A percentile compares a stretch with the other conserved stretches of the same genome.
Conservation (phyloP, 2,797 vertebrate genomes). For the Gadopsis marmoratus region DNA sequence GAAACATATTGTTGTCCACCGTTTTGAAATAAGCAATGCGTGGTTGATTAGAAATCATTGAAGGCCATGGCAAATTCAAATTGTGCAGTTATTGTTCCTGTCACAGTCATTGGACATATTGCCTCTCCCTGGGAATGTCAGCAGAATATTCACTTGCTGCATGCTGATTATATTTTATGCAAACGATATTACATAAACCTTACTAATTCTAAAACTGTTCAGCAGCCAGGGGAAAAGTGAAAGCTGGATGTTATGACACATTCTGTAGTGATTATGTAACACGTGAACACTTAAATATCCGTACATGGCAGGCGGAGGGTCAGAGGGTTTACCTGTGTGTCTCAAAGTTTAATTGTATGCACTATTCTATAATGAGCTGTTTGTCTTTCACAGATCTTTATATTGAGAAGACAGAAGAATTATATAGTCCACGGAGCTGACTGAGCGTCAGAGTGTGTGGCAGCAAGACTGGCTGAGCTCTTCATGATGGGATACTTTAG, state of each 20-base stretch:
- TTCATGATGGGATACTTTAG: slow-evolving; percentile 67
- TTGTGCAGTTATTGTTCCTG: slow-evolving; percentile 23
- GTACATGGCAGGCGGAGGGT: slow-evolving; percentile 34
- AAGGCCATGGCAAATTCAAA: slow-evolving; percentile 17
- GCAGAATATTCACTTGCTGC: slow-evolving; percentile 29
- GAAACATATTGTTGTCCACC: slow-evolving; percentile 4
- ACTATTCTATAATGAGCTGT: slow-evolving; percentile 44
- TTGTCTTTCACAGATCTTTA: slow-evolving; percentile 70
- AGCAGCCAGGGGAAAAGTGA: slow-evolving; percentile 35
- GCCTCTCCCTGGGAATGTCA: slow-evolving; percentile 19
- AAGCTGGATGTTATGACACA: slow-evolving; percentile 60
- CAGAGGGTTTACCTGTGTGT: slow-evolving; percentile 25
- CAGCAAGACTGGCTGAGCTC: slow-evolving; percentile 41
- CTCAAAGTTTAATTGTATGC: slow-evolving; percentile 10
- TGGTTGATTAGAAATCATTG: slow-evolving; percentile 28
- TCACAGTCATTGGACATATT: slow-evolving; percentile 26
- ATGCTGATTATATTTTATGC: slow-evolving; percentile 37
- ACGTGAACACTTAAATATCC: slow-evolving; percentile 55
- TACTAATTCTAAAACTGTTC: slow-evolving; percentile 50
- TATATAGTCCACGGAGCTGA: slow-evolving; percentile 26
- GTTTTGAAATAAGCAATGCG: slow-evolving; percentile 21
- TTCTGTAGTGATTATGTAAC: slow-evolving; percentile 57
- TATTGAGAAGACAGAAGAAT: slow-evolving; percentile 58
- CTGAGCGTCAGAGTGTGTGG: slow-evolving; percentile 35
- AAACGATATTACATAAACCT: slow-evolving; percentile 53